Conservation (phyloP, 2,113 vertebrate species). For the Cavia aperea region DNA sequence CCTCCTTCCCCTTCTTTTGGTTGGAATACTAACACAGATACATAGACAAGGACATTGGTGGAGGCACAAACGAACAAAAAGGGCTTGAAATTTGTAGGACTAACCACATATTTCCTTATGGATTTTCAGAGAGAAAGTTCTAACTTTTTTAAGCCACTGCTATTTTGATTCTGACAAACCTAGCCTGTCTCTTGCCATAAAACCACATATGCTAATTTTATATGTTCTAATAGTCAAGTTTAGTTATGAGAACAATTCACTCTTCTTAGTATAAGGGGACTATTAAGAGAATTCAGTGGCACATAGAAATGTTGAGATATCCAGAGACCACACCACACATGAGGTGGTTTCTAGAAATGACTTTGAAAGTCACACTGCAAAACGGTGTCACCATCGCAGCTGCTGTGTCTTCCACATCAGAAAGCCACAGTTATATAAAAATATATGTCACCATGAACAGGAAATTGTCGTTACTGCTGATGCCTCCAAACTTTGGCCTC, state of each 20-base stretch:
- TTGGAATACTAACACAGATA: not conserved
- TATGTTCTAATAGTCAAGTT: not conserved
- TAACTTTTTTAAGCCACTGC: constrained; percentile 1
- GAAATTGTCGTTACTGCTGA: not conserved
- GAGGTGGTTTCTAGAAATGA: constrained; percentile 41
- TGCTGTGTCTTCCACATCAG: not conserved
- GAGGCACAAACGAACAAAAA: not conserved
- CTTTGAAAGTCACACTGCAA: constrained; percentile 39
- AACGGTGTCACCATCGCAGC: constrained; percentile 24
- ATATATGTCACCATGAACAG: not conserved
- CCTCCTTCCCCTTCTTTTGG: not conserved
- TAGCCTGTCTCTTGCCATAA: not conserved
- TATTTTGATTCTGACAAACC: not conserved
- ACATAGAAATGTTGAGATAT: not conserved
- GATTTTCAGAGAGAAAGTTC: not conserved
- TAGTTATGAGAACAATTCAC: constrained; percentile 2
- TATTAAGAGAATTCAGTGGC: not conserved
- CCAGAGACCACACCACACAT: not conserved
- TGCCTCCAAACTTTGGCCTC: not conserved
- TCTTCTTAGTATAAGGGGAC: not conserved
- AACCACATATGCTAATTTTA: not conserved
- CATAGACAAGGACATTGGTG: not conserved
- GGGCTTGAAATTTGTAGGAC: not conserved
- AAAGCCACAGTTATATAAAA: constrained; percentile 17
- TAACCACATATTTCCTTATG: not conserved